phyloP scores from a whole-genome alignment of 2,797 vertebrate species.

The Oreochromis grahami region DNA sequence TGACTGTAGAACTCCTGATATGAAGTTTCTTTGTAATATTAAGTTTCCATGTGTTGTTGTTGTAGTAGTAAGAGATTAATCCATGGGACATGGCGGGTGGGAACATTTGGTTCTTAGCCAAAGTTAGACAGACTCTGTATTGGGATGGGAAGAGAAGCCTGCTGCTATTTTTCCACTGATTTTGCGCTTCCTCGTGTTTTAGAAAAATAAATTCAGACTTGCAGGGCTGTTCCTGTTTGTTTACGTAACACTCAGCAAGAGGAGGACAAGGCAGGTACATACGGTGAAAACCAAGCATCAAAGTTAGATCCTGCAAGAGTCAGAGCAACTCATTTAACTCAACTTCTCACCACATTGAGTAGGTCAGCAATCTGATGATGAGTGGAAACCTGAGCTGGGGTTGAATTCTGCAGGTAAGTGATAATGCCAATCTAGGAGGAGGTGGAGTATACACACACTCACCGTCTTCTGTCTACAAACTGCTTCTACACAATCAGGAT shows the following conservation, averaged over 20 bases:
- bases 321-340: not conserved
- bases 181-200: fast-evolving
- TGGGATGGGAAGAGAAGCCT: not conserved
- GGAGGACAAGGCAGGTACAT: not conserved
- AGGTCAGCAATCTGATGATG: not conserved
- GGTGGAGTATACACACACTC: not conserved
- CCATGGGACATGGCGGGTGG: fast-evolving
- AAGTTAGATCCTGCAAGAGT: fast-evolving
- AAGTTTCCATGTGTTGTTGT: not conserved
- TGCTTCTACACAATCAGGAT: not conserved
- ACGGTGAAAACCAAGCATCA: not conserved
- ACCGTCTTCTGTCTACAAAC: not conserved
- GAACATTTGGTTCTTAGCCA: not conserved
- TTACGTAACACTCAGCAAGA: not conserved
- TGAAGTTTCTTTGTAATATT: fast-evolving
- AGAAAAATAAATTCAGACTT: not conserved
- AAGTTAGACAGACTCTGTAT: not conserved
- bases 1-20: not conserved
- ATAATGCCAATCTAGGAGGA: not conserved
- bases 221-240: not conserved
- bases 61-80: not conserved
- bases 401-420: not conserved
- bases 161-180: fast-evolving
- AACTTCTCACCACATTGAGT: fast-evolving
- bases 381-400: not conserved